Conservation (phyloP, 1,140 invertebrate genomes). For the Brachionus rubens region DNA sequence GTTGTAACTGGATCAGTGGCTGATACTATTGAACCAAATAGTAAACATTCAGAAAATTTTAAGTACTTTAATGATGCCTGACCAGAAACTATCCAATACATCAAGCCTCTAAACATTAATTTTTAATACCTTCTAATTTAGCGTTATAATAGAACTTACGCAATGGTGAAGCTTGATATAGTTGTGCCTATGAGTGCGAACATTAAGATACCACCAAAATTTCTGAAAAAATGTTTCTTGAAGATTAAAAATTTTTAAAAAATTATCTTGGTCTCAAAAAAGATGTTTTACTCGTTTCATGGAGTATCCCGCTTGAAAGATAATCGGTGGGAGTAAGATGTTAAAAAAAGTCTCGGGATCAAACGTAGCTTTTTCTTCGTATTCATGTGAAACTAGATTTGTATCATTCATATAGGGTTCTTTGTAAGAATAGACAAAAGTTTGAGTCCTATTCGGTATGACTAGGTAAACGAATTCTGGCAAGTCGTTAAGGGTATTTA, state of each 20-base stretch:
- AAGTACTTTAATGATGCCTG: slow-evolving; percentile 68
- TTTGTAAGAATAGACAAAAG: slow-evolving; percentile 4
- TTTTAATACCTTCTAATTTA: not conserved
- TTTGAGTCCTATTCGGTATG: not conserved
- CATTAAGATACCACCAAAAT: slow-evolving; percentile 72
- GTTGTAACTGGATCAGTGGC: slow-evolving; percentile 92
- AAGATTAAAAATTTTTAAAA: not conserved
- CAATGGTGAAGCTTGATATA: slow-evolving; percentile 69
- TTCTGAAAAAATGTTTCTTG: slow-evolving; percentile 87
- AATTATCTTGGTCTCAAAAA: slow-evolving; percentile 44
- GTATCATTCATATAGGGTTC: not conserved
- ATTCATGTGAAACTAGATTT: not conserved
- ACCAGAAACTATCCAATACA: slow-evolving; percentile 45
- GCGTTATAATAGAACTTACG: not conserved
- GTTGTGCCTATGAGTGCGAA: slow-evolving; percentile 83
- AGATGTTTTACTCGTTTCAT: slow-evolving; percentile 77
- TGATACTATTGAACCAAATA: slow-evolving; percentile 70
- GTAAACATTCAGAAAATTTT: slow-evolving; percentile 65
- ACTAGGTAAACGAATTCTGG: not conserved
- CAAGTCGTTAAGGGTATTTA: not conserved
- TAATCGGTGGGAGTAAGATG: slow-evolving; percentile 93
- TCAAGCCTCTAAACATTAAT: slow-evolving; percentile 9
- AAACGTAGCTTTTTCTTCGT: slow-evolving; percentile 58
- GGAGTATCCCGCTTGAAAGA: slow-evolving; percentile 97
- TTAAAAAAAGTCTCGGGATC: slow-evolving; percentile 99